Percentiles rank a stretch among this genome's conserved stretches.
These are phyloP conservation scores for Ivindomyrus marchei DNA, from an alignment of 2,113 vertebrate genomes.

Conservation along the genomic window DNA sequence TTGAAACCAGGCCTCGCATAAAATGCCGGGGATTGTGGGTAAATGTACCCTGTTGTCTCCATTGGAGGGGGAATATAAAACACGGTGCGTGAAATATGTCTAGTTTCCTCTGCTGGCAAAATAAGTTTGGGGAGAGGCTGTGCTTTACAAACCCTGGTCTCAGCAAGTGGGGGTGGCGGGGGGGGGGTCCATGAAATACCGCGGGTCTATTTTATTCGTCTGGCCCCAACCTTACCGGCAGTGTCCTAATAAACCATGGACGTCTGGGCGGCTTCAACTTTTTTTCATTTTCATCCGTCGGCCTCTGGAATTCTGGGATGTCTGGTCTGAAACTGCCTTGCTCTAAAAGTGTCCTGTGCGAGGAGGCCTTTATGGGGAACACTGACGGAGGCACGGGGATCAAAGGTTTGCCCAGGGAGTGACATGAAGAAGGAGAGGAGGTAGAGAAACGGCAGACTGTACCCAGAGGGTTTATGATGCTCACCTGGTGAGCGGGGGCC, in stretches of 20 bases:
- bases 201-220: background rate
- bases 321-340: background rate
- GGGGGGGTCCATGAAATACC: background rate
- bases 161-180: background rate
- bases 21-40: background rate
- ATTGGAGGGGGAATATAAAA: constrained; percentile 14
- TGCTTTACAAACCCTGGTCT: background rate
- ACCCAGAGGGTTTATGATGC: constrained; percentile 33
- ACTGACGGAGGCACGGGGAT: constrained; percentile 30
- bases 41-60: background rate
- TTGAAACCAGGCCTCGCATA: background rate
- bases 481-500: constrained; percentile 17
- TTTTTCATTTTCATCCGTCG: constrained; percentile 23
- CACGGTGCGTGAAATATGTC: background rate
- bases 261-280: background rate
- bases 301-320: constrained; percentile 16
- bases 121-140: background rate
- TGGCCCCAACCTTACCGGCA: background rate
- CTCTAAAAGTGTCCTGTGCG: constrained; percentile 30
- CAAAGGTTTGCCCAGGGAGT: constrained; percentile 29
- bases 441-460: background rate
- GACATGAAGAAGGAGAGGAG: constrained; percentile 2
- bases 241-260: constrained; percentile 20
- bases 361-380: constrained; percentile 29
- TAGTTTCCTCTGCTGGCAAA: background rate